Conservation (phyloP, 1,140 invertebrate species). For the Cryptotermes secundus region DNA sequence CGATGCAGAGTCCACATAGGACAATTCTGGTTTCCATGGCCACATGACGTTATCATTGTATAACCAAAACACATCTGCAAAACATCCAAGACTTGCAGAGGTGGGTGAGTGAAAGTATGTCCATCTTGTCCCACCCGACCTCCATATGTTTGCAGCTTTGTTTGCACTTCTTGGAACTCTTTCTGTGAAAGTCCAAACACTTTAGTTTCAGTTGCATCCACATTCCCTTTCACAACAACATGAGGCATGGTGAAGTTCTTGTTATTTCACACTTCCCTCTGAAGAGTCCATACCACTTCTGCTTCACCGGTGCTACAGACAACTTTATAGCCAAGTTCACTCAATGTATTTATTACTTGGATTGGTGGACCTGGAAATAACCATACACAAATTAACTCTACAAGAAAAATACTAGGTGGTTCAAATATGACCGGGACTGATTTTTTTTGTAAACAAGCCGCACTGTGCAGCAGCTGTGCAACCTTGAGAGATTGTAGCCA, state of each 20-base stretch:
- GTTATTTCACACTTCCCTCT: slow-evolving; percentile 56
- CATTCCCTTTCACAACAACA: slow-evolving; percentile 40
- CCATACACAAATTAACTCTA: too few species aligned
- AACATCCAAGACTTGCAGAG: slow-evolving; percentile 35
- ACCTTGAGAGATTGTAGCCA: too few species aligned
- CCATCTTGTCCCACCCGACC: slow-evolving; percentile 41
- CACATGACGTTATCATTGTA: slow-evolving; percentile 35
- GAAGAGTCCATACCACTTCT: slow-evolving; percentile 78
- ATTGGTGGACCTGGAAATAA: slow-evolving; percentile 56
- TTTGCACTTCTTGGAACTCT: slow-evolving; percentile 33
- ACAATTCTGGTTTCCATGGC: slow-evolving; percentile 34
- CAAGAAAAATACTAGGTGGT: too few species aligned
- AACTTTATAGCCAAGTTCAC: slow-evolving; percentile 73
- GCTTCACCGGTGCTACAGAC: slow-evolving; percentile 73
- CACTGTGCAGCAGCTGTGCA: too few species aligned
- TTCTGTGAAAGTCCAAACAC: slow-evolving; percentile 39
- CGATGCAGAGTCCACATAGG: slow-evolving; percentile 38
- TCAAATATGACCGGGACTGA: too few species aligned
- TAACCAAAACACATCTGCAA: slow-evolving; percentile 36
- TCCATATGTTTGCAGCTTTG: slow-evolving; percentile 35
- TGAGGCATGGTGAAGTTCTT: slow-evolving; percentile 38
- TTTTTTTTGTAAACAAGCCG: too few species aligned
- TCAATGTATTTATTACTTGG: slow-evolving; percentile 67
- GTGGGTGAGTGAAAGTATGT: slow-evolving; percentile 38
- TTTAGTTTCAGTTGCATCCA: slow-evolving; percentile 38